Conservation (phyloP, 2,113 vertebrate species). For the Peromyscus maniculatus region DNA sequence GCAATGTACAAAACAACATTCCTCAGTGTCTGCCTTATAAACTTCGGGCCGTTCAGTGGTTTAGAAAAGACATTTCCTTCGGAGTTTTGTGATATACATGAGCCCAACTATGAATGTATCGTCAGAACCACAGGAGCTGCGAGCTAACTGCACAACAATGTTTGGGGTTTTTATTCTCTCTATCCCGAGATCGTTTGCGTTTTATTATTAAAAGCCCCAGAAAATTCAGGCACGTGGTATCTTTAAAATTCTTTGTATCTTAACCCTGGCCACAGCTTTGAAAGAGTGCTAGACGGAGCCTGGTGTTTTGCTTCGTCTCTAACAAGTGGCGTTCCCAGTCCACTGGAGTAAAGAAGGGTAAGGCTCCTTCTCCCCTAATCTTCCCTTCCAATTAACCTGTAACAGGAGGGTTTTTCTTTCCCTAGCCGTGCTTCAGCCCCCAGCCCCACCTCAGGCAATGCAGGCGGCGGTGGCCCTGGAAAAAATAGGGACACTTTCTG, state of each 20-base stretch:
- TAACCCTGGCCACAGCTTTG: background rate
- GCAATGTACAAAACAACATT: background rate
- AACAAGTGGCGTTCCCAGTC: background rate
- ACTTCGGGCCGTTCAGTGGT: slow-evolving; percentile 33
- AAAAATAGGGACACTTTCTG: background rate
- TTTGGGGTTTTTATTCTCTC: background rate
- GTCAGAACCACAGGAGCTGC: background rate
- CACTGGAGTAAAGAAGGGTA: background rate
- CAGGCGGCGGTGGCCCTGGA: background rate
- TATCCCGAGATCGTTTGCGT: background rate
- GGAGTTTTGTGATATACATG: slow-evolving; percentile 39
- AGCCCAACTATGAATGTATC: background rate
- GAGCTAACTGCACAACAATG: background rate
- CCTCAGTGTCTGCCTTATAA: slow-evolving; percentile 55
- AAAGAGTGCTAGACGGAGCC: background rate
- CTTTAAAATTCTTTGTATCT: slow-evolving; percentile 17
- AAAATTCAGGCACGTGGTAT: background rate
- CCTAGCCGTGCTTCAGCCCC: slow-evolving; percentile 22
- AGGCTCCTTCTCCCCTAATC: background rate
- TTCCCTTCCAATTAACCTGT: slow-evolving; percentile 52
- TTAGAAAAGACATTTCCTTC: slow-evolving; percentile 60
- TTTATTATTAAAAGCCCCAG: slow-evolving; percentile 46
- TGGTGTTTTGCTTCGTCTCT: background rate
- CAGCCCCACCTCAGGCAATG: slow-evolving; percentile 30
- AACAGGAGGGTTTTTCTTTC: slow-evolving; percentile 34